Percentiles rank a stretch among this genome's conserved stretches.
phyloP scores from a whole-genome alignment of 2,888 invertebrate genomes.

The Leptinotarsa peninsularis region DNA sequence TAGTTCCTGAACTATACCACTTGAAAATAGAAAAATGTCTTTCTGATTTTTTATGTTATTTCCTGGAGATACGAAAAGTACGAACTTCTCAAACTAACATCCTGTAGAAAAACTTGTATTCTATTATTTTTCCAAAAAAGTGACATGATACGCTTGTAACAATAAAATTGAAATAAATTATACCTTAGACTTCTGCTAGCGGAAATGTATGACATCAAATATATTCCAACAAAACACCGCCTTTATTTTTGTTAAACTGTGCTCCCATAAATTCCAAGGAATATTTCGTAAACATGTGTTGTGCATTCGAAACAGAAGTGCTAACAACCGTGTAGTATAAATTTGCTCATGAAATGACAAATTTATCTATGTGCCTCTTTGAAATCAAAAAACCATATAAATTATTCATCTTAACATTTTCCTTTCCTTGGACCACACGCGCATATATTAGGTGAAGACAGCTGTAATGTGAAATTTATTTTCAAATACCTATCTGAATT shows the following conservation, averaged over 20 bases:
- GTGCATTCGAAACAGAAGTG: slow-evolving; percentile 40
- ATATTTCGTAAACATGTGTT: slow-evolving; percentile 36
- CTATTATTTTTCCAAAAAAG: background rate
- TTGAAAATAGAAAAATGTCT: too few relatives aligned
- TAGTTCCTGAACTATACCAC: too few relatives aligned
- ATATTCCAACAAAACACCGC: slow-evolving; percentile 29
- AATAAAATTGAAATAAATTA: slow-evolving; percentile 9
- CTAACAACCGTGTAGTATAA: slow-evolving; percentile 48
- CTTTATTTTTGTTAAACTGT: slow-evolving; percentile 33
- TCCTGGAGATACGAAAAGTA: too few relatives aligned
- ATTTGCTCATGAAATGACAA: slow-evolving; percentile 45
- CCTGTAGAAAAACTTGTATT: too few relatives aligned
- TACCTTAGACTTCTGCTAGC: slow-evolving; percentile 8
- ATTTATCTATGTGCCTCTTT: slow-evolving; percentile 46
- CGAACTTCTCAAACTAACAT: too few relatives aligned
- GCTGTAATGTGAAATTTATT: slow-evolving; percentile 39
- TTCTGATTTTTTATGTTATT: too few relatives aligned
- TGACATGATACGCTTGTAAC: background rate
- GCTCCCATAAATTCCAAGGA: slow-evolving; percentile 34
- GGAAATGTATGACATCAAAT: slow-evolving; percentile 13
- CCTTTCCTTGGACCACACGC: slow-evolving; percentile 51
- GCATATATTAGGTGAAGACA: slow-evolving; percentile 42
- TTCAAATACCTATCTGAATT: slow-evolving; percentile 26
- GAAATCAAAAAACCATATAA: slow-evolving; percentile 42
- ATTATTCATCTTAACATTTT: slow-evolving; percentile 46